phyloP scores from a whole-genome alignment of 2,797 vertebrate species.

The Alosa sapidissima region DNA sequence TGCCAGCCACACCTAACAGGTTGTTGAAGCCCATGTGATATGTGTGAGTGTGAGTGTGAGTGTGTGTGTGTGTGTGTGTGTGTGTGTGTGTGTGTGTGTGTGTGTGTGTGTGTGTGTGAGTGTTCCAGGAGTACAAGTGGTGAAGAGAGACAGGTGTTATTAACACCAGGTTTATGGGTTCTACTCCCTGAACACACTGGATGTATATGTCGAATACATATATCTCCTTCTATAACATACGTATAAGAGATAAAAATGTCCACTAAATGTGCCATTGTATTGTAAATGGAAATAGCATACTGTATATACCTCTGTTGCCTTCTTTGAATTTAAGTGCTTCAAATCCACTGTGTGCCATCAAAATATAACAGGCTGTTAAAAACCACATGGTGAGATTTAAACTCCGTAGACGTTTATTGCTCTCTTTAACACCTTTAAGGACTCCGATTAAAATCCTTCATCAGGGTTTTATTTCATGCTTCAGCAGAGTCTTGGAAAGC shows the following conservation, averaged over 20 bases:
- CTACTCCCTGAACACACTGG: not conserved
- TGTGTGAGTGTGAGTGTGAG: slow-evolving; percentile 42
- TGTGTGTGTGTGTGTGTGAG: slow-evolving; percentile 31
- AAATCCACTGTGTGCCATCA: not conserved
- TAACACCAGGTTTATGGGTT: not conserved
- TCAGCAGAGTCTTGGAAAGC: not conserved
- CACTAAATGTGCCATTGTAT: not conserved
- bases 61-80: slow-evolving; percentile 20
- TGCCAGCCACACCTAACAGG: not conserved
- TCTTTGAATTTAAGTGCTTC: not conserved
- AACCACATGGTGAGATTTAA: not conserved
- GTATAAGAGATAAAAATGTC: not conserved
- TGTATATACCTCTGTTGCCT: too few relatives aligned
- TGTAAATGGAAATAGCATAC: not conserved
- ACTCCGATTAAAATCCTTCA: not conserved
- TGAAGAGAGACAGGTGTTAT: not conserved
- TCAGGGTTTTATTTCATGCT: not conserved
- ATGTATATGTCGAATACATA: not conserved
- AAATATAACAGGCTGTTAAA: not conserved
- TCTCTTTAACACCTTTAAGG: not conserved
- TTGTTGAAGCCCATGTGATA: slow-evolving; percentile 7
- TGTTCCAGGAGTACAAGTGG: slow-evolving; percentile 69
- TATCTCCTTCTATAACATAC: not conserved
- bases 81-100: slow-evolving; percentile 19
- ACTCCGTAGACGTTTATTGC: not conserved